Evolutionary conservation across 2,797 vertebrate species (phyloP), one percentile per base, ranked within the genome.

Genomic region (Acestrorhynchus altus): DNA sequence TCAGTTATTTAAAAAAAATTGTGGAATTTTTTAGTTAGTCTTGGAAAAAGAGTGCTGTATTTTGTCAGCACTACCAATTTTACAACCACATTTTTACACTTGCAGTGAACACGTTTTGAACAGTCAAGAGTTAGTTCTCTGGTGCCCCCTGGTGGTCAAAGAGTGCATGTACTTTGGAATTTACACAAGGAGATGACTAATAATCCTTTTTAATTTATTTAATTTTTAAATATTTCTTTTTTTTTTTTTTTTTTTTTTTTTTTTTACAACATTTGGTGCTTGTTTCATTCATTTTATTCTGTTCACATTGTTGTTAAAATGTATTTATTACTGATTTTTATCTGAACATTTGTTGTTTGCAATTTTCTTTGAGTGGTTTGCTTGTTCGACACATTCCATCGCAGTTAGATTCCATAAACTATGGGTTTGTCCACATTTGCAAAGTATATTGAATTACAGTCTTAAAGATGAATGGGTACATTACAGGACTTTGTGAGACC

Each of bases 201-300:
- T 11, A n/a, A n/a, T n/a, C 31, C 2, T 35, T 35, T 35, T 35
- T 35, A 2, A 35, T 35, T 35, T 35, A 35, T 35, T 35, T 6
- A 2, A 35, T 35, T 35, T 35, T 35, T 35, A 2, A 2, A 35
- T 35, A 2, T 1, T 56, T 76, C 72, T 64, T 31, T 47, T 74
- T 7, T 82, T 84, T 77, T 82, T 77, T 82, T 84, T 80, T 84
- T 82, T 57, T 66, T 24, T 9, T 74, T 73, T 73, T 74, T 24
- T 11, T 22, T 20, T 57, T 16, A 4, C 4, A 52, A 26, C 44
- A 60, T 42, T 66, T 82, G 75, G 71, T 80, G 72, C 66, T 83
- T 78, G 24, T 69, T 73, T 56, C 9, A 42, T 63, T 52, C 18
- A 47, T 52, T 28, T 42, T 51, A 9, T 28, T n/a, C 26, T 63